Percentiles rank a stretch among this genome's conserved stretches.
These are phyloP conservation scores for Leucozona laternaria DNA, from an alignment of 2,888 invertebrate species.

Conservation along the genomic window DNA sequence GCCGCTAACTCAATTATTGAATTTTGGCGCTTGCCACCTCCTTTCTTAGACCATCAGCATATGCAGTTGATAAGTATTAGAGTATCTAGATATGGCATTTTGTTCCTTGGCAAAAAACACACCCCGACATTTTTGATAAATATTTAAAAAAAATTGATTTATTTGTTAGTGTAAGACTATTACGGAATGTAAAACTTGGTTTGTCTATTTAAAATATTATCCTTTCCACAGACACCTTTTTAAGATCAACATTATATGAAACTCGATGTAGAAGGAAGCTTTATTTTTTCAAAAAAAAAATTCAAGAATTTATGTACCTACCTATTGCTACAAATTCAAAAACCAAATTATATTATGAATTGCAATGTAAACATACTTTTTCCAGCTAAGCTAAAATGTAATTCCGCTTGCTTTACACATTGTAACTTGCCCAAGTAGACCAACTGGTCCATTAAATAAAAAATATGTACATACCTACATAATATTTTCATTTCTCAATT, in stretches of 20 bases:
- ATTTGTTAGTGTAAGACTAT: too few relatives aligned
- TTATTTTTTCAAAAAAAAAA: not conserved
- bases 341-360: not conserved
- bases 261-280: not conserved
- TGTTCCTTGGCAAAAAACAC: too few relatives aligned
- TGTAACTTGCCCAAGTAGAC: slow-evolving; percentile 25
- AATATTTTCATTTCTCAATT: slow-evolving; percentile 2
- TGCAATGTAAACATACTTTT: slow-evolving; percentile 1
- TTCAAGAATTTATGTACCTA: not conserved
- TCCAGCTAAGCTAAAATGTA: slow-evolving; percentile 13
- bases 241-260: not conserved
- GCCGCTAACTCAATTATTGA: too few relatives aligned
- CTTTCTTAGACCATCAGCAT: too few relatives aligned
- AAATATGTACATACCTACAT: not conserved
- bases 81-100: too few relatives aligned
- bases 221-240: too few relatives aligned
- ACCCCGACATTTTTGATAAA: too few relatives aligned
- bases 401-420: slow-evolving; percentile 22
- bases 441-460: slow-evolving; percentile 30
- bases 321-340: not conserved
- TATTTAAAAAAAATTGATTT: too few relatives aligned
- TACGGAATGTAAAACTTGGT: too few relatives aligned
- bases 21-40: too few relatives aligned
- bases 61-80: too few relatives aligned
- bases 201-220: too few relatives aligned